These are phyloP conservation scores for Erpobdella octoculata DNA, from an alignment of 2,888 invertebrate species.

Conservation along the genomic window DNA sequence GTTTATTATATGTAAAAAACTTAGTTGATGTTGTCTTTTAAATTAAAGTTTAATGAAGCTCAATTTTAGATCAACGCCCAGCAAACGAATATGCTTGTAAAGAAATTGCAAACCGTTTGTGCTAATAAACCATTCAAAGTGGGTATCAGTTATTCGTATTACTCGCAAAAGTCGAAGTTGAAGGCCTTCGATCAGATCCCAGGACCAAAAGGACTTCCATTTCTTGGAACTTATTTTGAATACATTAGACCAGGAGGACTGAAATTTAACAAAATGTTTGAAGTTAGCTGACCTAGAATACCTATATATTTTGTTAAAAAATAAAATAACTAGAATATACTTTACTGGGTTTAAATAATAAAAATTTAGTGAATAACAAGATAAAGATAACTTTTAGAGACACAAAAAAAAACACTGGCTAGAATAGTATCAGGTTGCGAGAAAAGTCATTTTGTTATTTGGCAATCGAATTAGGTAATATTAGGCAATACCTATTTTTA, in stretches of 20 bases:
- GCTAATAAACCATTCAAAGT: too few relatives aligned
- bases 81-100: too few relatives aligned
- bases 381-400: neutral
- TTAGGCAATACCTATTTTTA: neutral
- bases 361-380: neutral
- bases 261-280: constrained; percentile 49
- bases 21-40: too few relatives aligned
- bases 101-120: too few relatives aligned
- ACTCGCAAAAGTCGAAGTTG: constrained; percentile 6
- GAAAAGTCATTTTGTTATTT: neutral
- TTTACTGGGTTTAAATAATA: too few relatives aligned
- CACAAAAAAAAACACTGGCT: neutral
- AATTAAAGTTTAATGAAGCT: too few relatives aligned
- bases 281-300: constrained; percentile 39
- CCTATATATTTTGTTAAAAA: neutral
- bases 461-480: neutral
- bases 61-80: too few relatives aligned
- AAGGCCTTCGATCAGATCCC: constrained; percentile 36
- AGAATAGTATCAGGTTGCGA: neutral
- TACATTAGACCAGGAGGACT: constrained; percentile 46
- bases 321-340: neutral
- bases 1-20: too few relatives aligned
- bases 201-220: constrained; percentile 37
- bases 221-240: constrained; percentile 36
- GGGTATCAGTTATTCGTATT: too few relatives aligned